A percentile compares a stretch with the other conserved stretches of the same genome.
These are phyloP conservation scores for Piscicola geometra DNA, from an alignment of 2,888 invertebrate genomes.

Conservation along the genomic window DNA sequence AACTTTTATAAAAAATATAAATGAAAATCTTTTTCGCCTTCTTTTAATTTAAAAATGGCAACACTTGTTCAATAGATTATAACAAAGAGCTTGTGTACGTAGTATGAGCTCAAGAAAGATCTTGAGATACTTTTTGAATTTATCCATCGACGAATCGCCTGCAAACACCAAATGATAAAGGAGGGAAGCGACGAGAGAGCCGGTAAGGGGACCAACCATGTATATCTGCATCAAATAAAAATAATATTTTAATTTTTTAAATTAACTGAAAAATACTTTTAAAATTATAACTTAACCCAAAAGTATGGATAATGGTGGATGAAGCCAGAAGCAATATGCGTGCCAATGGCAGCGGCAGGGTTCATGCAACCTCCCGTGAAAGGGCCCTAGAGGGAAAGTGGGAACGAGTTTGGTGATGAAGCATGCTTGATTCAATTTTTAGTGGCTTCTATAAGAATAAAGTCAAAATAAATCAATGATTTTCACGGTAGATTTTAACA, in stretches of 20 bases:
- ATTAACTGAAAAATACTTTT: no score
- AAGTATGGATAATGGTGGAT: not conserved
- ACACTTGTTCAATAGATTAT: no score
- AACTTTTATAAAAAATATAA: no score
- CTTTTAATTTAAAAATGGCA: no score
- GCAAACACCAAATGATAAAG: not conserved
- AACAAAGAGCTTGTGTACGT: no score
- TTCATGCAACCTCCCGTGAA: slow-evolving; percentile 4
- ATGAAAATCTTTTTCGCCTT: no score
- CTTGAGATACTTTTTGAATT: not conserved
- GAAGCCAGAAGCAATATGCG: slow-evolving; percentile 4
- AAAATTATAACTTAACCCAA: no score
- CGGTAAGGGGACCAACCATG: not conserved
- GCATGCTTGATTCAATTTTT: no score
- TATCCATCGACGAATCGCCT: not conserved
- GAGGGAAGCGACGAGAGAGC: not conserved
- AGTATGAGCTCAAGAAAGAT: not conserved
- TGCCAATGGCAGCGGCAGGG: not conserved
- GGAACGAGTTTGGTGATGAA: no score
- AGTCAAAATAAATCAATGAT: no score
- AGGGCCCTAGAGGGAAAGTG: not conserved
- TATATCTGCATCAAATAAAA: not conserved
- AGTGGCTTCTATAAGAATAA: no score
- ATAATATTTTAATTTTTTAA: not conserved
- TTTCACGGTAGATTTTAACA: no score